These are phyloP conservation scores for Drosophila prolongata DNA, from an alignment of 2,888 invertebrate species.

Conservation along the genomic window DNA sequence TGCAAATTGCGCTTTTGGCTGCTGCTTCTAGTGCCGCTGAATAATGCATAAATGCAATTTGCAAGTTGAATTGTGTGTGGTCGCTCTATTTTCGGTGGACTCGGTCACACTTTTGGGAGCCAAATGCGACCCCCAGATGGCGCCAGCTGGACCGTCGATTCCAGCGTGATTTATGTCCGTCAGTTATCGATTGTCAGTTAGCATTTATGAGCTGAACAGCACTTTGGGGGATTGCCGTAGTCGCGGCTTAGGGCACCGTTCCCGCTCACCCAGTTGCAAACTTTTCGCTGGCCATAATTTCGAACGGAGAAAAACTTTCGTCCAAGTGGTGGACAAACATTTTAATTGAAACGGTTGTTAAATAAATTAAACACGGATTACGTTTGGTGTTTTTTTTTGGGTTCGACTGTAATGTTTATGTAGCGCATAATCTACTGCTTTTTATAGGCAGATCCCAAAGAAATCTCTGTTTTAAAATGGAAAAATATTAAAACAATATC, in stretches of 20 bases:
- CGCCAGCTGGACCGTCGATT: constrained; percentile 26
- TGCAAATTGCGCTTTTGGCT: constrained; percentile 58
- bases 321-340: constrained; percentile 17
- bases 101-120: constrained; percentile 28
- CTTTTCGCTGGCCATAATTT: constrained; percentile 23
- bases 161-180: constrained; percentile 24
- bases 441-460: too few relatives aligned
- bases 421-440: background rate
- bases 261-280: constrained; percentile 13
- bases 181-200: constrained; percentile 38
- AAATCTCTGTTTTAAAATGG: too few relatives aligned
- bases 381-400: background rate
- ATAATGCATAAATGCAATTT: constrained; percentile 60
- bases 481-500: too few relatives aligned
- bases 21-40: constrained; percentile 33
- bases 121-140: constrained; percentile 25
- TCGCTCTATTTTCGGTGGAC: constrained; percentile 29
- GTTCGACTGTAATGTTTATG: background rate
- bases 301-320: constrained; percentile 11
- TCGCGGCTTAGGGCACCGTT: constrained; percentile 10
- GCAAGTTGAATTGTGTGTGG: constrained; percentile 34
- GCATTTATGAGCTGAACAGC: constrained; percentile 40
- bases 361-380: constrained; percentile 13
- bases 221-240: constrained; percentile 31
- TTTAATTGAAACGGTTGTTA: constrained; percentile 24